Conservation (phyloP, 1,140 invertebrate species). For the Zaprionus taronus region DNA sequence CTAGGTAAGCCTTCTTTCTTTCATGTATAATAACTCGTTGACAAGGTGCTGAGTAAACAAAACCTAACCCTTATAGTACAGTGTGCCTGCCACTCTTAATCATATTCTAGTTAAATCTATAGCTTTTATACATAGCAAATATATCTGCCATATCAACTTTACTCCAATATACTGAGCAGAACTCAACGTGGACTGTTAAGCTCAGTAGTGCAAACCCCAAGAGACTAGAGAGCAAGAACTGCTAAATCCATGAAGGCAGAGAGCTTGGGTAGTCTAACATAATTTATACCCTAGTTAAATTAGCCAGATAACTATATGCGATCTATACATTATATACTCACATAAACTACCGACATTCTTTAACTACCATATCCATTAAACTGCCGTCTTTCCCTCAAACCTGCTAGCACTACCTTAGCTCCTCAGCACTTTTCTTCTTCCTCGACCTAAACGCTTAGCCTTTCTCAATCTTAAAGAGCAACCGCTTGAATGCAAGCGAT, state of each 20-base stretch:
- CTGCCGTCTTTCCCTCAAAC: neutral
- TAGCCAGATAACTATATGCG: neutral
- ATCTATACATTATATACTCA: neutral
- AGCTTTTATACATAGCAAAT: neutral
- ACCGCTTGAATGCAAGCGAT: constrained; percentile 1
- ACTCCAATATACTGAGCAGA: no score
- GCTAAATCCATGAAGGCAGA: no score
- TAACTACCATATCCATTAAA: neutral
- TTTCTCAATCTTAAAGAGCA: constrained; percentile 12
- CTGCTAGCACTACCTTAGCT: neutral
- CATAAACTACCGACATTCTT: neutral
- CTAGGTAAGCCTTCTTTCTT: no score
- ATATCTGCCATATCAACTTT: neutral
- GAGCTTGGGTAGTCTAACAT: no score
- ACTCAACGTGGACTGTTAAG: no score
- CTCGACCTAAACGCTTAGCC: neutral
- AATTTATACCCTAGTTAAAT: neutral
- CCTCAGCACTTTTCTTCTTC: neutral
- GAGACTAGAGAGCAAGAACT: no score
- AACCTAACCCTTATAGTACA: no score
- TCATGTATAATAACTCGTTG: no score
- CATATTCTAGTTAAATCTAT: no score
- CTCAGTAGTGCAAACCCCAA: no score
- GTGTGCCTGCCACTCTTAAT: no score
- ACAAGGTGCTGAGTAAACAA: no score